These are phyloP conservation scores for Melipona bicolor DNA, from an alignment of 2,888 invertebrate species.

Conservation along the genomic window DNA sequence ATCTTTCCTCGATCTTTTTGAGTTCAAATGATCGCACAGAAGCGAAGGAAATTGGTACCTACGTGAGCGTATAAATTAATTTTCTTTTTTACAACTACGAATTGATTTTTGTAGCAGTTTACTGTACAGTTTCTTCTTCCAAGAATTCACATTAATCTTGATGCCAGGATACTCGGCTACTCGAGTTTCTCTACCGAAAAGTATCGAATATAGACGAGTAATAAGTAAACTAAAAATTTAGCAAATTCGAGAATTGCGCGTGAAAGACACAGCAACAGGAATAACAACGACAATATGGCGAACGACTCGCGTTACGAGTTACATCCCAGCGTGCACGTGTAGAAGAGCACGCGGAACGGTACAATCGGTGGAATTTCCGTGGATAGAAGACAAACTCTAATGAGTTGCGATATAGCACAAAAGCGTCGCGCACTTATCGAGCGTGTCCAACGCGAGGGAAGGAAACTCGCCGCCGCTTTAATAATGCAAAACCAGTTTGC, in stretches of 20 bases:
- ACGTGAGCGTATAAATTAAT: too few relatives aligned
- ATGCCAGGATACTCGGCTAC: too few relatives aligned
- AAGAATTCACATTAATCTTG: too few relatives aligned
- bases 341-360: slow-evolving; percentile 25
- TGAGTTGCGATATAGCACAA: slow-evolving; percentile 63
- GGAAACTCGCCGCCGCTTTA: slow-evolving; percentile 66
- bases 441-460: slow-evolving; percentile 65
- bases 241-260: neutral
- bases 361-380: slow-evolving; percentile 54
- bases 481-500: slow-evolving; percentile 80
- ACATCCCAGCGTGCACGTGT: neutral
- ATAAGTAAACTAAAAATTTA: neutral
- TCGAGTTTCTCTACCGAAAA: too few relatives aligned
- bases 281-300: neutral
- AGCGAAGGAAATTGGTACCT: too few relatives aligned
- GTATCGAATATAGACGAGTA: too few relatives aligned
- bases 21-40: too few relatives aligned
- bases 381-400: slow-evolving; percentile 62
- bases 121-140: too few relatives aligned
- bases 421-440: slow-evolving; percentile 63
- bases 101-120: too few relatives aligned
- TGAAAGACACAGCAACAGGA: neutral
- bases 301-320: slow-evolving; percentile 27
- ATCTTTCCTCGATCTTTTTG: too few relatives aligned
- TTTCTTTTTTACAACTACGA: too few relatives aligned